Evolutionary conservation across 2,888 invertebrate genomes (phyloP).

Genomic region (Mimachlamys varia): DNA sequence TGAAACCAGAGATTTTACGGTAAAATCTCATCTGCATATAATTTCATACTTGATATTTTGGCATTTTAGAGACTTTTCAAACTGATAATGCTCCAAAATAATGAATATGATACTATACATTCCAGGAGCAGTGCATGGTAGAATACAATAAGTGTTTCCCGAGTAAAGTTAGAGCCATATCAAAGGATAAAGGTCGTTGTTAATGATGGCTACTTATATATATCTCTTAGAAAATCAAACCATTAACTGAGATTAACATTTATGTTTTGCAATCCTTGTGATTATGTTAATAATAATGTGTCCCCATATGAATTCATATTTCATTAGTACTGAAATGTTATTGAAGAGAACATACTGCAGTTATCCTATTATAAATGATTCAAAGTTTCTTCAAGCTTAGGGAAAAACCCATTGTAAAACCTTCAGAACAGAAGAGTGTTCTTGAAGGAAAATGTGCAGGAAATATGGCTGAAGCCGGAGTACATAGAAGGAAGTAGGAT

Average conservation of each 20-base stretch:
- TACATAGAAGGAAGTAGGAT: neutral
- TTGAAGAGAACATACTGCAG: neutral
- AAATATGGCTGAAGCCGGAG: neutral
- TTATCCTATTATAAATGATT: neutral
- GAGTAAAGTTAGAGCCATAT: neutral
- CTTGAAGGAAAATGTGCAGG: neutral
- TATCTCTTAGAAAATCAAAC: no score
- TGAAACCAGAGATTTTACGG: no score
- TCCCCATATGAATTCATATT: neutral
- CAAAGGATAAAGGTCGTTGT: neutral
- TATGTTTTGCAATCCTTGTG: no score
- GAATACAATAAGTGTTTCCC: constrained; percentile 29
- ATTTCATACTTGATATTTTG: no score
- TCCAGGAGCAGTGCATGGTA: neutral
- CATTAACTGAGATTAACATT: no score
- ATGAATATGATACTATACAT: neutral
- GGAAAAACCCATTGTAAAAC: neutral
- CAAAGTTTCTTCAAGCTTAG: neutral
- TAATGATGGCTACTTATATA: no score
- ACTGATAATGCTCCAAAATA: neutral
- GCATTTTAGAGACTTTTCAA: no score
- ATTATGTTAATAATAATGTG: neutral
- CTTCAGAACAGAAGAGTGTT: neutral
- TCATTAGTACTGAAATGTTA: neutral
- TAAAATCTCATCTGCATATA: no score